Evolutionary conservation across 2,888 invertebrate genomes (phyloP).

Genomic region (Xylota sylvarum): DNA sequence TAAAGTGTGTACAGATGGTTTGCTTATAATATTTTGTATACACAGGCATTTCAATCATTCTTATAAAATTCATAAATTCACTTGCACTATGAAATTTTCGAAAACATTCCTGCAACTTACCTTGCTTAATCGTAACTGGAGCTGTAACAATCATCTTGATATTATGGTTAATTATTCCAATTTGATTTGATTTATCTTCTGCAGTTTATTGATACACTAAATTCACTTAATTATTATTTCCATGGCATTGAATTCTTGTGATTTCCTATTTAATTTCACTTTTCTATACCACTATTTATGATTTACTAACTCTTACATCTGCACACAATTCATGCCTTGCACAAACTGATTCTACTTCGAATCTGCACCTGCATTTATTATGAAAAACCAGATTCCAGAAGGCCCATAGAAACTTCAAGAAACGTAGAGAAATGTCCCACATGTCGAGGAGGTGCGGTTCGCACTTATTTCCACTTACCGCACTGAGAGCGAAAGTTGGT

Average conservation of each 20-base stretch:
- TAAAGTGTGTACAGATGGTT: no score
- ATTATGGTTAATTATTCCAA: background rate
- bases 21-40: no score
- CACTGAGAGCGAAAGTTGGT: slow-evolving; percentile 55
- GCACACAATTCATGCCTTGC: slow-evolving; percentile 63
- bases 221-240: slow-evolving; percentile 3
- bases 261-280: slow-evolving; percentile 65
- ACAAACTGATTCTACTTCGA: slow-evolving; percentile 58
- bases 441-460: slow-evolving; percentile 51
- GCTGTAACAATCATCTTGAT: slow-evolving; percentile 26
- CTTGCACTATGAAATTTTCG: no score
- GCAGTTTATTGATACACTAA: background rate
- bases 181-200: background rate
- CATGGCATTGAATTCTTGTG: slow-evolving; percentile 11
- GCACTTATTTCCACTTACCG: slow-evolving; percentile 37
- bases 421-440: slow-evolving; percentile 33
- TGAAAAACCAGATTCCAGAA: slow-evolving; percentile 66
- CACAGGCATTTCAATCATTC: no score
- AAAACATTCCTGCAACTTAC: background rate
- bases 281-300: slow-evolving; percentile 21
- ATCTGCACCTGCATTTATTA: slow-evolving; percentile 65
- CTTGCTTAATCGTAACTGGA: slow-evolving; percentile 16
- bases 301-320: slow-evolving; percentile 40
- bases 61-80: no score
- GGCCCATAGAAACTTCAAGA: slow-evolving; percentile 56